phyloP scores from a whole-genome alignment of 1,140 invertebrate genomes.

The Drosophila equinoxialis region DNA sequence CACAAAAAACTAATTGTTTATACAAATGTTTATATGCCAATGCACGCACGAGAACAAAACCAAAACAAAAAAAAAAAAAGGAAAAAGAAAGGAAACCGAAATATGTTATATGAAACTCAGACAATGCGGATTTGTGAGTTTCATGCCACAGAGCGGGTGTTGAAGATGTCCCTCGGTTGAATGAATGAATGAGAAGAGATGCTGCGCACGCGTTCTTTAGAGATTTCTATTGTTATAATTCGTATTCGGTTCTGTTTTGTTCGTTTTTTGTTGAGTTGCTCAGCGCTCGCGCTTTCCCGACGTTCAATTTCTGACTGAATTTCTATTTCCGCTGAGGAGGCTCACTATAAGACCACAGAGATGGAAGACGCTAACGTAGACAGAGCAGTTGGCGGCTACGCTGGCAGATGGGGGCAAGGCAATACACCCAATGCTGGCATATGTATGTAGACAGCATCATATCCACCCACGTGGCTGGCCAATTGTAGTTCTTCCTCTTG shows the following conservation, averaged over 20 bases:
- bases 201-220: constrained; percentile 23
- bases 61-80: constrained; percentile 2
- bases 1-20: constrained; percentile 14
- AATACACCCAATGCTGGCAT: constrained; percentile 30
- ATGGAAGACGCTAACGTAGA: constrained; percentile 28
- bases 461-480: constrained; percentile 65
- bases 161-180: not conserved
- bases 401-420: constrained; percentile 14
- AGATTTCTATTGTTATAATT: not conserved
- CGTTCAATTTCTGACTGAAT: constrained; percentile 72
- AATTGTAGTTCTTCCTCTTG: constrained; percentile 38
- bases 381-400: constrained; percentile 27
- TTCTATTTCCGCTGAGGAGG: constrained; percentile 68
- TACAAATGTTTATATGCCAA: constrained; percentile 42
- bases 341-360: constrained; percentile 30
- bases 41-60: constrained; percentile 44
- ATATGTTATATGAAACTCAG: not conserved
- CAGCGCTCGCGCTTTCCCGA: constrained; percentile 48
- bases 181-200: not conserved
- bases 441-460: constrained; percentile 23
- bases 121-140: not conserved
- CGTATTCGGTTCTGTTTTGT: not conserved
- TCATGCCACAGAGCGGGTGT: not conserved
- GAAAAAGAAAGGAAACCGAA: constrained; percentile 19
- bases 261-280: not conserved